Evolutionary conservation across 2,888 invertebrate genomes (phyloP).

Genomic region (Ernsta delagoae): DNA sequence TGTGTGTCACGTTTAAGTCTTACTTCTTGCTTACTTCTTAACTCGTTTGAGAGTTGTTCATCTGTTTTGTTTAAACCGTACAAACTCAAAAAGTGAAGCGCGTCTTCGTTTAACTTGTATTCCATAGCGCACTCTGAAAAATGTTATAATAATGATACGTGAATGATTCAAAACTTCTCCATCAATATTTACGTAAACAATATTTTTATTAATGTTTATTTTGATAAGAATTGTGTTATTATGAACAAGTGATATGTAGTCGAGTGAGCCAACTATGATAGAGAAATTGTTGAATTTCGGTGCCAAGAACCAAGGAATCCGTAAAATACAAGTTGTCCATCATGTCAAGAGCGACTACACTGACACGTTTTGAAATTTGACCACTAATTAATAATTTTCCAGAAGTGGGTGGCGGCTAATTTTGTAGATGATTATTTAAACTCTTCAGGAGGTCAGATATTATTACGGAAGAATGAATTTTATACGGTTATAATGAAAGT

Average conservation of each 20-base stretch:
- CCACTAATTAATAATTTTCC: slow-evolving; percentile 31
- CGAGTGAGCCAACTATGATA: slow-evolving; percentile 24
- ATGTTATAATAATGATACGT: neutral
- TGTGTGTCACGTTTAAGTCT: slow-evolving; percentile 37
- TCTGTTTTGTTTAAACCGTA: slow-evolving; percentile 50
- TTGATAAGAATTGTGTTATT: neutral
- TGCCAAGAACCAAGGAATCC: slow-evolving; percentile 35
- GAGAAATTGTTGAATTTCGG: slow-evolving; percentile 28
- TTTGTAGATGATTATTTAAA: slow-evolving; percentile 3
- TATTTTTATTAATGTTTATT: too few relatives aligned
- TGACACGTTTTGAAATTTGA: slow-evolving; percentile 37
- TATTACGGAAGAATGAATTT: neutral
- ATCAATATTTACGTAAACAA: too few relatives aligned
- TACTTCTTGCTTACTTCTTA: neutral
- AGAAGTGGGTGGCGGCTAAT: slow-evolving; percentile 28
- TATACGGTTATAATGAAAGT: neutral
- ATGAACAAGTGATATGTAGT: neutral
- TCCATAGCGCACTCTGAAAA: slow-evolving; percentile 59
- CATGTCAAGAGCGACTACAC: slow-evolving; percentile 33
- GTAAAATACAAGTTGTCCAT: slow-evolving; percentile 31
- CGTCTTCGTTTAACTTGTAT: slow-evolving; percentile 57
- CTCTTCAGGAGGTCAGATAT: neutral
- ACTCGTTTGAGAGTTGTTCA: neutral
- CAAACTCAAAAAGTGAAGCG: slow-evolving; percentile 55
- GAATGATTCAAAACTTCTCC: too few relatives aligned